phyloP scores from a whole-genome alignment of 2,797 vertebrate species.

The Anisognathus igniventris region DNA sequence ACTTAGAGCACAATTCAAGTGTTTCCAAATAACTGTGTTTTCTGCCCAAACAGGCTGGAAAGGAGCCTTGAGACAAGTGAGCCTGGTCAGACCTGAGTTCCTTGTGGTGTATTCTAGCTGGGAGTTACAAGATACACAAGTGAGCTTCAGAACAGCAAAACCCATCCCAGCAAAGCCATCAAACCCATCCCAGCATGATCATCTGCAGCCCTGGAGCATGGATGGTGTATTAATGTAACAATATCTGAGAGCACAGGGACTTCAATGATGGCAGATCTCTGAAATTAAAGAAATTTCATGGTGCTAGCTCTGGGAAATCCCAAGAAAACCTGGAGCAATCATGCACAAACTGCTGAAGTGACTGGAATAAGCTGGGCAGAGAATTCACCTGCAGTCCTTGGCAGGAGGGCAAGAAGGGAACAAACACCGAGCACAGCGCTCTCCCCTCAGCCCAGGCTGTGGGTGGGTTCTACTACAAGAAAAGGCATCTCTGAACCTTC shows the following conservation, averaged over 20 bases:
- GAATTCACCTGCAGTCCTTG: background rate
- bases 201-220: background rate
- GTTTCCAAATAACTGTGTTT: background rate
- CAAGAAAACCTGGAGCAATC: background rate
- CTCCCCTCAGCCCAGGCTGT: accelerated
- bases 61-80: background rate
- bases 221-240: background rate
- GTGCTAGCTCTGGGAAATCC: background rate
- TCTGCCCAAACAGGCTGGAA: background rate
- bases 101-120: background rate
- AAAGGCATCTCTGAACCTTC: background rate
- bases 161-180: background rate
- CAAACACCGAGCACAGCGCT: accelerated
- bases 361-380: background rate
- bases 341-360: background rate
- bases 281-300: background rate
- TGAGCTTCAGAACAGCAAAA: background rate
- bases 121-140: background rate
- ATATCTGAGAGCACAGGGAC: background rate
- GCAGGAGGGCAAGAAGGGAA: background rate
- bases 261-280: background rate
- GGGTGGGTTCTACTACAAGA: background rate
- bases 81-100: background rate
- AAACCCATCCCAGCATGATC: background rate
- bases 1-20: background rate